phyloP scores from a whole-genome alignment of 2,113 vertebrate genomes.

The Xiphorhynchus elegans region DNA sequence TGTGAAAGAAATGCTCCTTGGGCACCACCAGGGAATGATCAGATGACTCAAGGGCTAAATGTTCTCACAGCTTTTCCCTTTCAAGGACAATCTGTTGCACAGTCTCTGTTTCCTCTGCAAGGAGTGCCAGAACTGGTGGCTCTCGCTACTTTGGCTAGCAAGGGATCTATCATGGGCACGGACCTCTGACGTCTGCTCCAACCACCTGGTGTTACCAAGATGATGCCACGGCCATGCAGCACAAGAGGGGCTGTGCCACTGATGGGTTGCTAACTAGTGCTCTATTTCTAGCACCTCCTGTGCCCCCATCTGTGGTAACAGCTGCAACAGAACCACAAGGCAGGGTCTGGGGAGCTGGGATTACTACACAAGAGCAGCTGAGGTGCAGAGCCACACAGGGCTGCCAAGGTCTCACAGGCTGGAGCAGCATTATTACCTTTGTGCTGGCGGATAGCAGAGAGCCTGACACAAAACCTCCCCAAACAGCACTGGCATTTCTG shows the following conservation, averaged over 20 bases:
- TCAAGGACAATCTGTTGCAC: constrained; percentile 38
- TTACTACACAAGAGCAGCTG: background rate
- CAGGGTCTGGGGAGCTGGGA: background rate
- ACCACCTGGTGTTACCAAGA: background rate
- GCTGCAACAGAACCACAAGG: background rate
- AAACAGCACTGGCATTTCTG: background rate
- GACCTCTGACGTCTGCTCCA: background rate
- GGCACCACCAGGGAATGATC: constrained; percentile 12
- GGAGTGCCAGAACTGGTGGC: background rate
- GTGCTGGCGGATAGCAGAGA: background rate
- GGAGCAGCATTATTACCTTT: background rate
- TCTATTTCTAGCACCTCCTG: background rate
- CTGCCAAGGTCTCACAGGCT: background rate
- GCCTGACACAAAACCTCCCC: background rate
- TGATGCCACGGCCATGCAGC: background rate
- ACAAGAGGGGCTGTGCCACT: background rate
- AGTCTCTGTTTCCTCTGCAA: background rate
- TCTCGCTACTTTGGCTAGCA: background rate
- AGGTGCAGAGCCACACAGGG: background rate
- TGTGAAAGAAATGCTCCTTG: background rate
- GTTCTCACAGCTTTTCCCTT: constrained; percentile 32
- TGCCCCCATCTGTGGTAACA: constrained; percentile 11
- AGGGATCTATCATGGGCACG: background rate
- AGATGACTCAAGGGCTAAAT: constrained; percentile 42
- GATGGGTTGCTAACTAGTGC: background rate